Percentiles rank a stretch among this genome's conserved stretches.
These are phyloP conservation scores for Rhabdophis nuchalis DNA, from an alignment of 2,797 vertebrate genomes.

Conservation along the genomic window DNA sequence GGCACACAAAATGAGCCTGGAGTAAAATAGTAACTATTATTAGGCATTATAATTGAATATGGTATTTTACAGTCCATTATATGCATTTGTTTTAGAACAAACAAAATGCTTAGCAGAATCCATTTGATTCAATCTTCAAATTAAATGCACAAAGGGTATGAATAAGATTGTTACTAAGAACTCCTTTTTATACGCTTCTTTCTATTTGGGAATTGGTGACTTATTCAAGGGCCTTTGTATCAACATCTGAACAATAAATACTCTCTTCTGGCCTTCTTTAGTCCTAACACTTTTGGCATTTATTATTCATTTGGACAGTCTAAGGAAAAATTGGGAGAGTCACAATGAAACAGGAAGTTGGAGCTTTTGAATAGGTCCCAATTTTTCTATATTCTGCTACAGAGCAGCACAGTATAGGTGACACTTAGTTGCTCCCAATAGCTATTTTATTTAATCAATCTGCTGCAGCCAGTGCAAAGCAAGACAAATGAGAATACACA, in stretches of 20 bases:
- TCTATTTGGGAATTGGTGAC: not conserved
- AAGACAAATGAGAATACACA: not conserved
- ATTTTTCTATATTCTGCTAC: not conserved
- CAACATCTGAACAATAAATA: not conserved
- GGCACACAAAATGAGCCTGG: not conserved
- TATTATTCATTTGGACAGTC: not conserved
- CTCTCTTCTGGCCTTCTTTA: not conserved
- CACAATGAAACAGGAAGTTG: not conserved
- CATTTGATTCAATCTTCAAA: not conserved
- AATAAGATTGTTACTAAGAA: not conserved
- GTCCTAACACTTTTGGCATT: not conserved
- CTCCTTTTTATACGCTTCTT: not conserved
- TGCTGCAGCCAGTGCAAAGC: not conserved
- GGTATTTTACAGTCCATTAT: not conserved
- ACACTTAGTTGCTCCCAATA: not conserved
- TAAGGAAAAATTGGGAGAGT: not conserved
- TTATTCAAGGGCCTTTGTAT: not conserved
- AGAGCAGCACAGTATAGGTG: not conserved
- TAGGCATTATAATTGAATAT: not conserved
- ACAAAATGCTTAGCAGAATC: not conserved
- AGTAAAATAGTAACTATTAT: not conserved
- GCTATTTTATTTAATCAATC: not conserved
- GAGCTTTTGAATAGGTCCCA: not conserved
- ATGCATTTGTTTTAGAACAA: not conserved
- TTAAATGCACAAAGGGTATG: not conserved